Percentiles rank a stretch among this genome's conserved stretches.
Conservation (phyloP, 30 jellyfish, hydroid and myxozoan species). For the Hydractinia symbiolongicarpus region DNA sequence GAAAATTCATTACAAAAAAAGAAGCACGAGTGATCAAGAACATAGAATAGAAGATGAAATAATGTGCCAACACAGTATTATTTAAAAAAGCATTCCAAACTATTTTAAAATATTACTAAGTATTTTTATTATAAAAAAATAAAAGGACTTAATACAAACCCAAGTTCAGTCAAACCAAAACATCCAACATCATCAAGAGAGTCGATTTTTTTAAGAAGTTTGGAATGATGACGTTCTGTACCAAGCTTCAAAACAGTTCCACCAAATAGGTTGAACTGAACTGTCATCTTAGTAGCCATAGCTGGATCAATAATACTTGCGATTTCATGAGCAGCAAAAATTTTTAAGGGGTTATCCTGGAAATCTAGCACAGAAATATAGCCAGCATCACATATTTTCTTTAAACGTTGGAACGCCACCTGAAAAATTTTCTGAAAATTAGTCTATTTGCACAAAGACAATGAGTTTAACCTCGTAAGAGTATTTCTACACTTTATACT, state of each 20-base stretch:
- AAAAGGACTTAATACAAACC: slow-evolving; percentile 3
- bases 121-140: background rate
- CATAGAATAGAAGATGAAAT: too few species aligned
- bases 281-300: slow-evolving; percentile 92
- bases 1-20: too few species aligned
- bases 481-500: too few species aligned
- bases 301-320: slow-evolving; percentile 90
- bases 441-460: too few species aligned
- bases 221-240: slow-evolving; percentile 75
- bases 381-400: slow-evolving; percentile 88
- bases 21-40: too few species aligned
- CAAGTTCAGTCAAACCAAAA: slow-evolving; percentile 84
- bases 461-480: too few species aligned
- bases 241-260: slow-evolving; percentile 88
- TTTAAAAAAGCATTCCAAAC: too few species aligned
- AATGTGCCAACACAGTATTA: too few species aligned
- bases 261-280: slow-evolving; percentile 83
- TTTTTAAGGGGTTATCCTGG: slow-evolving; percentile 61
- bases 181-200: slow-evolving; percentile 80
- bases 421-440: background rate
- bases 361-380: slow-evolving; percentile 80
- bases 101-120: too few species aligned
- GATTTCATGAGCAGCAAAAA: slow-evolving; percentile 90
- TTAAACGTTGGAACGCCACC: slow-evolving; percentile 66
- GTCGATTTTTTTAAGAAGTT: slow-evolving; percentile 68